A percentile compares a stretch with the other conserved stretches of the same genome.
Conservation (phyloP, 1,140 invertebrate genomes). For the Holotrichia oblita region DNA sequence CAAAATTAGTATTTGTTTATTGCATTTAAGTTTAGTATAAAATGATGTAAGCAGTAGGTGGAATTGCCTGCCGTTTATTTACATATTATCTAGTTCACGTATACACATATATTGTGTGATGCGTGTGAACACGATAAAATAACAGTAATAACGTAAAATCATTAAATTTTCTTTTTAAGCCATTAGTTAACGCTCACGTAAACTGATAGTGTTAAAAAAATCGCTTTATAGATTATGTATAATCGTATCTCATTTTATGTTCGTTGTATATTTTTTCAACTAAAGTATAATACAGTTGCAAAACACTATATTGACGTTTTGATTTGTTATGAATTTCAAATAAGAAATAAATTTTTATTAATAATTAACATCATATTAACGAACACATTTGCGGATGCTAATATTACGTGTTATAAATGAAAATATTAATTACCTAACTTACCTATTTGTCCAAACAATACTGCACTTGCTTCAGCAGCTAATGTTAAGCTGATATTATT, state of each 20-base stretch:
- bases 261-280: not conserved
- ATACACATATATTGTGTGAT: not conserved
- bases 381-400: too few species aligned
- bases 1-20: not conserved
- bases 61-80: not conserved
- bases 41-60: not conserved
- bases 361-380: not conserved
- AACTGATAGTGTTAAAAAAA: not conserved
- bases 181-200: not conserved
- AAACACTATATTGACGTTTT: not conserved
- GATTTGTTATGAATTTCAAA: not conserved
- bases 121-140: not conserved
- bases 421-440: not conserved
- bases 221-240: not conserved
- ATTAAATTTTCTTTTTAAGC: not conserved
- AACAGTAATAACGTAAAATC: too few species aligned
- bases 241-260: not conserved
- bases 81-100: conserved; percentile 6
- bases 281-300: not conserved
- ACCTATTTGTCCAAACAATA: not conserved
- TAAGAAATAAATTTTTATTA: not conserved
- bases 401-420: too few species aligned
- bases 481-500: not conserved
- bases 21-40: not conserved
- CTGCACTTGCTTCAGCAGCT: not conserved